Evolutionary conservation across 2,797 vertebrate genomes (phyloP).

Genomic region (Gastrophryne carolinensis): DNA sequence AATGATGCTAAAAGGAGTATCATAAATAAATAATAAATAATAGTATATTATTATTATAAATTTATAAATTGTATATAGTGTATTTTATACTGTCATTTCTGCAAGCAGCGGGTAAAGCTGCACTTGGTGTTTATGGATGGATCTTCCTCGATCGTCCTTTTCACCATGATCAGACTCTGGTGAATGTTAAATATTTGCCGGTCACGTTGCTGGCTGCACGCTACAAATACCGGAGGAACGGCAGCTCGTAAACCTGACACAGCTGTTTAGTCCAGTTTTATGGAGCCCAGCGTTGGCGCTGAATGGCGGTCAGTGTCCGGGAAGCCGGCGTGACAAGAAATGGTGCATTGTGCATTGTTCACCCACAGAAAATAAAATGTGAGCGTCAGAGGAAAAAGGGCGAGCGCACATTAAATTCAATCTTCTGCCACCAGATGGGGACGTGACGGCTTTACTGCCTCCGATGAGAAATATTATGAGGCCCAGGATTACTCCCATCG

Average conservation of each 20-base stretch:
- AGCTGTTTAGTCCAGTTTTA: conserved; percentile 53
- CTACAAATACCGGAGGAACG: conserved; percentile 62
- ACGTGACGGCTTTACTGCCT: conserved; percentile 45
- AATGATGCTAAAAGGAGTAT: no score
- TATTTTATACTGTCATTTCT: no score
- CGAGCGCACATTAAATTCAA: background rate
- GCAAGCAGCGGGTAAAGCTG: no score
- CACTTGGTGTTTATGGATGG: no score
- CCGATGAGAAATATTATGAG: conserved; percentile 42
- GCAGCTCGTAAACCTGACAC: conserved; percentile 56
- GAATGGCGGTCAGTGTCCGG: conserved; percentile 57
- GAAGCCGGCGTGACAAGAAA: conserved; percentile 8
- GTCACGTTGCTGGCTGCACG: conserved; percentile 55
- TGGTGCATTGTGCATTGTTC: conserved; percentile 56
- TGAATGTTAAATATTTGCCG: conserved; percentile 66
- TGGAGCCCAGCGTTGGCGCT: conserved; percentile 47
- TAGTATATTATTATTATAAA: no score
- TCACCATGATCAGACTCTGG: no score
- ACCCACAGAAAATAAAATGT: conserved; percentile 7
- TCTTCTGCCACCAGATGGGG: conserved; percentile 31
- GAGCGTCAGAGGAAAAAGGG: conserved; percentile 12
- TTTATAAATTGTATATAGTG: no score
- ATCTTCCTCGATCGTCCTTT: no score
- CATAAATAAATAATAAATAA: no score
- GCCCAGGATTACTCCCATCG: conserved; percentile 30